Evolutionary conservation across 2,888 invertebrate genomes (phyloP).

Genomic region (Yponomeuta cagnagella): DNA sequence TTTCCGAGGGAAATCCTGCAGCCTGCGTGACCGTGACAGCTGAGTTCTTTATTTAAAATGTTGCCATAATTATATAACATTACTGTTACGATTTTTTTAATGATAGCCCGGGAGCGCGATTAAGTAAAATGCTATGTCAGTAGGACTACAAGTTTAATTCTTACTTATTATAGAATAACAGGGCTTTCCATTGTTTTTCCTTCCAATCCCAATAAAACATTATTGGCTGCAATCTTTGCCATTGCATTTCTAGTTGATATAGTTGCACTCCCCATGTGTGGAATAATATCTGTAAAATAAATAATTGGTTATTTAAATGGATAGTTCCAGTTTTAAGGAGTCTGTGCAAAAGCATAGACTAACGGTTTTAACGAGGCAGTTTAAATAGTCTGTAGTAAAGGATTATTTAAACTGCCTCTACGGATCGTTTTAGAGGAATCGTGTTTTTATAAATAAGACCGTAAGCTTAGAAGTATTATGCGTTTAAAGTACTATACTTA

Average conservation of each 20-base stretch:
- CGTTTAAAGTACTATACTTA: constrained; percentile 50
- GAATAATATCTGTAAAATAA: constrained; percentile 80
- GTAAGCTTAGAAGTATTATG: too few species aligned
- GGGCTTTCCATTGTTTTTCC: constrained; percentile 72
- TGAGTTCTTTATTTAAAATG: not conserved
- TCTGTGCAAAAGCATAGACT: not conserved
- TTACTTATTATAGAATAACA: constrained; percentile 11
- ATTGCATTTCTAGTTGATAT: constrained; percentile 83
- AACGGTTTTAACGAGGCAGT: not conserved
- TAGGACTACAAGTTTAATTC: not conserved
- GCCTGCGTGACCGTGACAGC: too few species aligned
- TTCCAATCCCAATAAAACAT: constrained; percentile 82
- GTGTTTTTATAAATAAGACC: too few species aligned
- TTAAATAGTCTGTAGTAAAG: too few species aligned
- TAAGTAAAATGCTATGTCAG: not conserved
- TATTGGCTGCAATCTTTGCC: constrained; percentile 84
- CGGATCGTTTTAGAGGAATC: too few species aligned
- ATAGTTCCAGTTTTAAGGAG: not conserved
- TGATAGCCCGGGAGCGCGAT: not conserved
- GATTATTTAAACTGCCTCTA: too few species aligned
- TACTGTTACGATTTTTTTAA: not conserved
- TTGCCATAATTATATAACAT: not conserved
- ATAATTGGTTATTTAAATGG: not conserved
- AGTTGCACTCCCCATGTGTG: constrained; percentile 92
- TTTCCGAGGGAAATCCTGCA: too few species aligned